These are phyloP conservation scores for Phoxinus phoxinus DNA, from an alignment of 2,113 vertebrate species.

Conservation along the genomic window DNA sequence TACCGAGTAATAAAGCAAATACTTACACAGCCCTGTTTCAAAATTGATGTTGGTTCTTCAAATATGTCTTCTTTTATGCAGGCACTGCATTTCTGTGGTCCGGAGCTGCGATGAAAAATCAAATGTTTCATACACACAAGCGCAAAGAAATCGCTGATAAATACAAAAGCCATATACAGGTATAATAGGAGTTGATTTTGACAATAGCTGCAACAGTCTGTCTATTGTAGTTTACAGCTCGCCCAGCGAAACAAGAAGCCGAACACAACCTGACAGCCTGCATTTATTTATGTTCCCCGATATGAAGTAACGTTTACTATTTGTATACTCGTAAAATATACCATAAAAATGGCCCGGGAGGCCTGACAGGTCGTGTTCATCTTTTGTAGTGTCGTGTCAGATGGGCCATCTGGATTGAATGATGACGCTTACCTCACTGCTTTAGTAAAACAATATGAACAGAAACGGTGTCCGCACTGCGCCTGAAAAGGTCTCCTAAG, in stretches of 20 bases:
- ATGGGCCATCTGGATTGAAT: slow-evolving; percentile 23
- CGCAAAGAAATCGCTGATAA: neutral
- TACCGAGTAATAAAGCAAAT: neutral
- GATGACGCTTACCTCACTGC: slow-evolving; percentile 85
- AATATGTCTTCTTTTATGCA: slow-evolving; percentile 95
- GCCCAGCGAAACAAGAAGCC: neutral
- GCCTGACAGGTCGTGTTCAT: slow-evolving; percentile 2
- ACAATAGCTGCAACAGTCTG: slow-evolving; percentile 34
- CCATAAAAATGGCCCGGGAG: neutral
- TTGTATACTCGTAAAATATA: slow-evolving; percentile 24
- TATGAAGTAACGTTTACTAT: slow-evolving; percentile 18
- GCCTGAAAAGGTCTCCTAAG: slow-evolving; percentile 90
- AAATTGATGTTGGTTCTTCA: slow-evolving; percentile 89
- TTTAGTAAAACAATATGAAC: slow-evolving; percentile 87
- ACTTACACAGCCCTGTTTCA: slow-evolving; percentile 90
- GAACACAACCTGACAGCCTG: slow-evolving; percentile 9
- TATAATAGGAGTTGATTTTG: neutral
- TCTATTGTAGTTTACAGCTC: slow-evolving; percentile 14
- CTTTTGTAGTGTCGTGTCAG: slow-evolving; percentile 22
- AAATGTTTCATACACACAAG: neutral
- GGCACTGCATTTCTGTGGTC: slow-evolving; percentile 91
- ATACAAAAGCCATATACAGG: neutral
- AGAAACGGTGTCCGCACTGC: slow-evolving; percentile 96
- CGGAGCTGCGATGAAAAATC: slow-evolving; percentile 74
- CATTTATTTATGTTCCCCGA: slow-evolving; percentile 14